Conservation (phyloP, 1,140 invertebrate genomes). For the Drosophila busckii region DNA sequence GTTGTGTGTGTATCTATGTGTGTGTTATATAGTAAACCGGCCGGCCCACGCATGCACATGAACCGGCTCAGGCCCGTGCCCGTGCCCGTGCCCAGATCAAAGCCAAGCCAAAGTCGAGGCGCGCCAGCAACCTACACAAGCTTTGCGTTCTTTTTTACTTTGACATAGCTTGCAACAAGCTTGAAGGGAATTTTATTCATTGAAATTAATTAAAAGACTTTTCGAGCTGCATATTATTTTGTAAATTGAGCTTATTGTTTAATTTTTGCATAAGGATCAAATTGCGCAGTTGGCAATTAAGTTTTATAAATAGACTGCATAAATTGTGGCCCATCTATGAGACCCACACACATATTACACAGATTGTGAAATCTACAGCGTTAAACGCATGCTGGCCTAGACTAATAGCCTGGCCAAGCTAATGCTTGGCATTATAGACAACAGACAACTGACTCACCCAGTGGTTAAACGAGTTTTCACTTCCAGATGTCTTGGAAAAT, state of each 20-base stretch:
- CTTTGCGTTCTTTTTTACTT: constrained; percentile 31
- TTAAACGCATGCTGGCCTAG: constrained; percentile 14
- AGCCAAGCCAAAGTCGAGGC: constrained; percentile 21
- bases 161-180: constrained; percentile 34
- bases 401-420: constrained; percentile 4
- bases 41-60: constrained; percentile 59
- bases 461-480: constrained; percentile 51
- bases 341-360: constrained; percentile 50
- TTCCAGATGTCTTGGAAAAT: constrained; percentile 20
- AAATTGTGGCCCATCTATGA: no score
- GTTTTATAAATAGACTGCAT: no score
- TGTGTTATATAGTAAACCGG: constrained; percentile 43
- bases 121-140: constrained; percentile 37
- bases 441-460: constrained; percentile 45
- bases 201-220: constrained; percentile 70
- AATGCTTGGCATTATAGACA: background rate
- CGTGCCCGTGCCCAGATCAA: constrained; percentile 1
- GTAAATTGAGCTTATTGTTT: no score
- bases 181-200: constrained; percentile 44
- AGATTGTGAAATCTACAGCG: constrained; percentile 56
- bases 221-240: no score
- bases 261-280: no score
- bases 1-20: constrained; percentile 10
- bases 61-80: constrained; percentile 17
- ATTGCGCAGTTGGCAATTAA: no score